Evolutionary conservation across 2,113 vertebrate species (phyloP), one percentile per base, ranked within the genome.

Genomic region (Xenopus borealis): DNA sequence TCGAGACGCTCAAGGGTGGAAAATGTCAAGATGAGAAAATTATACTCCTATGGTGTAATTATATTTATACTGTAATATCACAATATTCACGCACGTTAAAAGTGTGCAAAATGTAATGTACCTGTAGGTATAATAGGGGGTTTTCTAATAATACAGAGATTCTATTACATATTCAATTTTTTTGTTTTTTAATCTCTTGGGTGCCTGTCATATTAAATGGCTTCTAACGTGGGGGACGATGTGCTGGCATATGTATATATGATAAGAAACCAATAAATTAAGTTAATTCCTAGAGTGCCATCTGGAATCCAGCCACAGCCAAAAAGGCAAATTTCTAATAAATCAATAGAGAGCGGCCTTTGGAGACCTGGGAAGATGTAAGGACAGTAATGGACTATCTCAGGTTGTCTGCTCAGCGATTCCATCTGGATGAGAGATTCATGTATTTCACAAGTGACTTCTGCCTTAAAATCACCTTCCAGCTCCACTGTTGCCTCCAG

Each of bases 351-450:
- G 80, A 71, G 82, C 78, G 83, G 88, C 88, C 92, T 92, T 87
- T 83, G 83, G 92, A 92, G 92, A 91, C 89, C 88, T 83, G 79
- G 87, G 14, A 81, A 91, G 94, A 93, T 94, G 97, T 96, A 95
- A 96, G 94, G 94, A 86, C 89, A 88, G 83, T 92, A 94, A 95
- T 85, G 82, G 93, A 92, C 91, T 87, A 85, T 89, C 94, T 94
- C 95, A 95, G 94, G 95, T 95, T 95, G 91, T 93, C 91, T 90
- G 75, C 20, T 90, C 92, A 93, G 91, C 62, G 83, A 82, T 91
- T 88, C 90, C 92, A 91, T 91, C 90, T 89, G 91, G 89, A 93
- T 81, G 82, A 90, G 88, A 91, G 86, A 91, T 93, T 89, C 79
- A 85, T 89, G 93, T 88, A 92, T 90, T 92, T 86, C 82, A 40